These are phyloP conservation scores for Pavo muticus DNA, from an alignment of 2,113 vertebrate genomes.

Conservation along the genomic window DNA sequence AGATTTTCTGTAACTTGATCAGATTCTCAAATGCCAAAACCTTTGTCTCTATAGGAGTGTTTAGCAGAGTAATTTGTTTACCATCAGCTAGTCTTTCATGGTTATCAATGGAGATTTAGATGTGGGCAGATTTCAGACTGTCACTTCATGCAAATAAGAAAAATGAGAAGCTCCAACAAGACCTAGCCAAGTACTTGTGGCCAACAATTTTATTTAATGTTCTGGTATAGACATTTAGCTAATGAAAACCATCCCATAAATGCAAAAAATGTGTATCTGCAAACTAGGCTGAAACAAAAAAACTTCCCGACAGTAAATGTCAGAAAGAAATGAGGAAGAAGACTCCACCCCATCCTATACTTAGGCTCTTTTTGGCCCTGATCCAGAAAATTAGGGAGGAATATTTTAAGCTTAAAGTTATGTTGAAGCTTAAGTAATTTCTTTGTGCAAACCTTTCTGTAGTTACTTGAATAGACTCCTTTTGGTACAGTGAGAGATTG, in stretches of 20 bases:
- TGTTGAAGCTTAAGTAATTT: background rate
- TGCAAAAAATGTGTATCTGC: background rate
- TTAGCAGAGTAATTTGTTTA: conserved; percentile 26
- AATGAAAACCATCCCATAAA: conserved; percentile 22
- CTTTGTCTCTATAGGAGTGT: background rate
- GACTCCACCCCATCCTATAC: background rate
- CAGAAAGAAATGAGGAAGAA: conserved; percentile 28
- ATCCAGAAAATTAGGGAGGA: background rate
- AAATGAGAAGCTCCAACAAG: background rate
- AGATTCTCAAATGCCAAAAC: background rate
- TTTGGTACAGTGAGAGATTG: background rate
- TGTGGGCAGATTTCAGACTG: background rate
- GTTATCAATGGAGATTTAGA: background rate
- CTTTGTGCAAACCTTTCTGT: background rate
- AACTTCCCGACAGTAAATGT: background rate
- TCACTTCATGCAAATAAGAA: background rate
- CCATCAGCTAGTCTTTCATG: background rate
- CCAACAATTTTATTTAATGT: conserved; percentile 12
- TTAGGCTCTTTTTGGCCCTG: background rate
- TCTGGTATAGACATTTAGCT: conserved; percentile 19
- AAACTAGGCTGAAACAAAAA: conserved; percentile 3
- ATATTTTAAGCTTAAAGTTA: background rate
- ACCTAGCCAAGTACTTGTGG: background rate
- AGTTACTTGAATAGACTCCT: background rate
- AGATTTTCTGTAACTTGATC: background rate